Evolutionary conservation across 2,113 vertebrate species (phyloP).

Genomic region (Petrocephalus microphthalmus): DNA sequence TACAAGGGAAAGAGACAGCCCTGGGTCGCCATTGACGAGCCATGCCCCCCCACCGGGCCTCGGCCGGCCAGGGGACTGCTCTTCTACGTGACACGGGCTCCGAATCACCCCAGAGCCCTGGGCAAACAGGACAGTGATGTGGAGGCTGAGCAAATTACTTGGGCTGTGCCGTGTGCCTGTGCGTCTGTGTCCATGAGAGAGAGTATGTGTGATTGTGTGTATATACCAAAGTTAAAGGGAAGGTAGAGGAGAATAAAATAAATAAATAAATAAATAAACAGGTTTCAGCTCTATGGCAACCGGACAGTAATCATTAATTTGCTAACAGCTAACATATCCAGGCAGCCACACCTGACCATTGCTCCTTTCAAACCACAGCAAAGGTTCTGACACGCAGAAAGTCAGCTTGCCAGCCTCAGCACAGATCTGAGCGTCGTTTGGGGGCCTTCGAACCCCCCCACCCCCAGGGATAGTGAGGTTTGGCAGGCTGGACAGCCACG

Average conservation of each 20-base stretch:
- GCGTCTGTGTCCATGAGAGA: constrained; percentile 16
- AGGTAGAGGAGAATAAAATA: neutral
- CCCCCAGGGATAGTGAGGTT: neutral
- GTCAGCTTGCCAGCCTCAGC: neutral
- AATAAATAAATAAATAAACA: neutral
- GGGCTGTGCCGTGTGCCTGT: constrained; percentile 5
- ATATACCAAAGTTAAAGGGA: neutral
- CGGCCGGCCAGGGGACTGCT: neutral
- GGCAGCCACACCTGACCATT: neutral
- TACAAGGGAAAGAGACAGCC: neutral
- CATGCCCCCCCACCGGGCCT: neutral
- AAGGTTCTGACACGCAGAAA: too few relatives aligned
- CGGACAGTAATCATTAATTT: too few relatives aligned
- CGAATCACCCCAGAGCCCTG: neutral
- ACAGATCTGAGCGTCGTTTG: neutral
- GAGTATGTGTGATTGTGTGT: neutral
- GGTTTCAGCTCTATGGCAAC: neutral
- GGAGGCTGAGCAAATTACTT: neutral
- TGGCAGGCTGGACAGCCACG: neutral
- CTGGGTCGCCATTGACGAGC: neutral
- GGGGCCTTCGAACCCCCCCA: neutral
- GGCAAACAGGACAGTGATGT: neutral
- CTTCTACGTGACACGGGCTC: neutral
- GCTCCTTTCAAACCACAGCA: too few relatives aligned
- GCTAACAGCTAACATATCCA: too few relatives aligned